Percentiles rank a stretch among this genome's conserved stretches.
Conservation (phyloP, 2,888 invertebrate genomes). For the Troides helena region DNA sequence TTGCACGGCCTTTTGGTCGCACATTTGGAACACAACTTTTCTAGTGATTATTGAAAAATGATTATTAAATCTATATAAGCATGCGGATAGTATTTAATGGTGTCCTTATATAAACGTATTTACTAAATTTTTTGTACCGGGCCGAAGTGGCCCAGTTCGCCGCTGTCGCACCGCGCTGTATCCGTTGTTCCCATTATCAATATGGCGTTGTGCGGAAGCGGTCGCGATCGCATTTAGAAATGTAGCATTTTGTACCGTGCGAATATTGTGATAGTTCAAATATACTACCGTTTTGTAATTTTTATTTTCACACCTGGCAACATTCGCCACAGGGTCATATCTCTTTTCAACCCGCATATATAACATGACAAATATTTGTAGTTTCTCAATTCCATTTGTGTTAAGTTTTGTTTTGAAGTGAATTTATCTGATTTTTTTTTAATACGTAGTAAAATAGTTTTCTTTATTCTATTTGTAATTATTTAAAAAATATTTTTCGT, state of each 20-base stretch:
- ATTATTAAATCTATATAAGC: constrained; percentile 29
- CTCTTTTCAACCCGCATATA: constrained; percentile 34
- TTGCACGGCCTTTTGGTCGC: constrained; percentile 41
- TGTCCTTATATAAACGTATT: constrained; percentile 34
- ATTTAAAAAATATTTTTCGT: background rate
- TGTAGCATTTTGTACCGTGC: constrained; percentile 61
- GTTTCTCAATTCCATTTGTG: constrained; percentile 35
- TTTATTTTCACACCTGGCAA: constrained; percentile 31
- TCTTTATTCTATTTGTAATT: constrained; percentile 12
- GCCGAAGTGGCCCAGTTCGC: constrained; percentile 28
- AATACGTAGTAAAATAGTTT: constrained; percentile 3
- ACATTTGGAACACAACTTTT: constrained; percentile 47
- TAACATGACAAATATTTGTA: constrained; percentile 47
- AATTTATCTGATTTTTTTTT: constrained; percentile 5
- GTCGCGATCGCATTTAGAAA: constrained; percentile 52
- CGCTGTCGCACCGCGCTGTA: constrained; percentile 15
- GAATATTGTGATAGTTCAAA: constrained; percentile 56
- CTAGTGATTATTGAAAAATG: constrained; percentile 42
- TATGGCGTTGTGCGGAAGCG: constrained; percentile 29
- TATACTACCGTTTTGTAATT: constrained; percentile 38
- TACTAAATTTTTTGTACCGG: constrained; percentile 32
- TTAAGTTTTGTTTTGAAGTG: constrained; percentile 12
- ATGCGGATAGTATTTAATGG: constrained; percentile 11
- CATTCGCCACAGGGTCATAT: constrained; percentile 26
- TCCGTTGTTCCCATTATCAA: constrained; percentile 1